Conservation (phyloP, 2,797 vertebrate species). For the Hipposideros larvatus region DNA sequence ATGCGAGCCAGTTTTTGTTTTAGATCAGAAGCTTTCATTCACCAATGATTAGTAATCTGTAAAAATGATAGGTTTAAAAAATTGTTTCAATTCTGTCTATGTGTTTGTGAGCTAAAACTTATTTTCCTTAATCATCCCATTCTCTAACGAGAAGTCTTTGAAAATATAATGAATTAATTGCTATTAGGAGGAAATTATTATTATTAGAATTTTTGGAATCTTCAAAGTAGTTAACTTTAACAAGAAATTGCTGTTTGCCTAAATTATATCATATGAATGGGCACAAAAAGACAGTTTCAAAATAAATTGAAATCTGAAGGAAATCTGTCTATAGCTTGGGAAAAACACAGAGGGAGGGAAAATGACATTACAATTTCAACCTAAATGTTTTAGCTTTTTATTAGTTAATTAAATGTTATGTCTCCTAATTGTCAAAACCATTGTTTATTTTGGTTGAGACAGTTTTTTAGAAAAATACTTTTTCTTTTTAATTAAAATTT, state of each 20-base stretch:
- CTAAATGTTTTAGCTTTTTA: slow-evolving; percentile 1
- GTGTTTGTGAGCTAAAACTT: slow-evolving; percentile 39
- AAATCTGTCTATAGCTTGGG: background rate
- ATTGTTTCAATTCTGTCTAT: background rate
- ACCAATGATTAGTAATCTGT: background rate
- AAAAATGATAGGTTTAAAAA: background rate
- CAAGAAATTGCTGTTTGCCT: slow-evolving; percentile 20
- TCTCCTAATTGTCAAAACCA: slow-evolving; percentile 49
- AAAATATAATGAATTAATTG: slow-evolving; percentile 57
- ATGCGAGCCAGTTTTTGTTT: slow-evolving; percentile 33
- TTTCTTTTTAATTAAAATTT: background rate
- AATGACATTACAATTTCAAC: slow-evolving; percentile 43
- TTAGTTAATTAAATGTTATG: slow-evolving; percentile 27
- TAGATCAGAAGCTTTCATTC: background rate
- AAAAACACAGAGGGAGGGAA: background rate
- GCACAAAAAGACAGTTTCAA: background rate
- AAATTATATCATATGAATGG: slow-evolving; percentile 23
- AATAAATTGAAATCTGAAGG: slow-evolving; percentile 43
- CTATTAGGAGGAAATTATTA: slow-evolving; percentile 17
- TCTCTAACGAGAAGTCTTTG: slow-evolving; percentile 23
- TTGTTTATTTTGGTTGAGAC: slow-evolving; percentile 40
- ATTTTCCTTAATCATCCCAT: background rate
- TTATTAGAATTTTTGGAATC: slow-evolving; percentile 42
- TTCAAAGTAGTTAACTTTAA: slow-evolving; percentile 47
- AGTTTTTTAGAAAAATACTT: slow-evolving; percentile 25